Percentiles rank a stretch among this genome's conserved stretches.
Conservation (phyloP, 2,113 vertebrate species). For the Macquaria australasica region DNA sequence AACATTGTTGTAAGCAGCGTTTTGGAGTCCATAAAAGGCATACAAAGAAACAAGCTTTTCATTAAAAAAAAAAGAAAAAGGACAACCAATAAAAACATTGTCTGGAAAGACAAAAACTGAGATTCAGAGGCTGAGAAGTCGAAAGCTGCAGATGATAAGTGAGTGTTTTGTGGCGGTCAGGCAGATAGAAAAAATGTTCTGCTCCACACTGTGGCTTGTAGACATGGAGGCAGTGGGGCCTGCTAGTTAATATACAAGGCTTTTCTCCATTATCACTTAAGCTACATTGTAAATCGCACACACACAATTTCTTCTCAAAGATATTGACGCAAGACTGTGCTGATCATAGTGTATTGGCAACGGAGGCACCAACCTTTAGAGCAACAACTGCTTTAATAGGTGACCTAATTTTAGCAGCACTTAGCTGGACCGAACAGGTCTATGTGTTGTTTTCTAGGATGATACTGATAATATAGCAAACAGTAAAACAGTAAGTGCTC, state of each 20-base stretch:
- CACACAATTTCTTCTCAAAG: conserved; percentile 21
- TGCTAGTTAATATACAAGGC: conserved; percentile 57
- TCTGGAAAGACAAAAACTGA: conserved; percentile 49
- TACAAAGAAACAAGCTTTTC: conserved; percentile 72
- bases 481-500: conserved; percentile 73
- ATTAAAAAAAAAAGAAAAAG: conserved; percentile 45
- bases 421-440: conserved; percentile 33
- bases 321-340: conserved; percentile 48
- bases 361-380: conserved; percentile 49
- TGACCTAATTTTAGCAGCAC: conserved; percentile 30
- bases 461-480: conserved; percentile 41
- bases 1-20: conserved; percentile 81
- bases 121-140: conserved; percentile 59
- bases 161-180: conserved; percentile 54
- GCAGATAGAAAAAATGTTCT: conserved; percentile 64
- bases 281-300: conserved; percentile 44
- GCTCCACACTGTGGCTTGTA: conserved; percentile 68
- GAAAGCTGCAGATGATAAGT: conserved; percentile 52
- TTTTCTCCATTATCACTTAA: conserved; percentile 51
- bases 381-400: conserved; percentile 20
- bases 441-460: conserved; percentile 35
- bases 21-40: conserved; percentile 81
- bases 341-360: conserved; percentile 28
- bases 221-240: conserved; percentile 72
- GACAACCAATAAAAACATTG: conserved; percentile 46